Base-by-base conservation (phyloP, 2,113 vertebrate species). In the Apodemus sylvaticus region DNA sequence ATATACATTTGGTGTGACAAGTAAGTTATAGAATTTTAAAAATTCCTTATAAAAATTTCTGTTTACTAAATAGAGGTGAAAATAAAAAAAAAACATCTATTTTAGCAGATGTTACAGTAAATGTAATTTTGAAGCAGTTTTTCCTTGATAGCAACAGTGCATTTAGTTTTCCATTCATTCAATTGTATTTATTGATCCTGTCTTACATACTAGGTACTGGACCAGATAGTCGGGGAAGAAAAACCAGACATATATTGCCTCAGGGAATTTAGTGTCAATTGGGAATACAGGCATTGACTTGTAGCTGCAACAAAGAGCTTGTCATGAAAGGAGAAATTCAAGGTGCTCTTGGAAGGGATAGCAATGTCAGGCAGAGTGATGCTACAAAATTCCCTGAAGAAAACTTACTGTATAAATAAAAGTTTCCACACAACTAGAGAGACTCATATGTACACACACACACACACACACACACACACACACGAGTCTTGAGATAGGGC, bases 81-180 rank as follows among this genome's bases (percentile, higher is more conserved):
- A 73, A 24, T 20, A 24, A 74, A 73, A 73, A 24, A 74, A 73
- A 73, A 76, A 76, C 34, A 76, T 94, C 19, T 70, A n/a, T 34
- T 62, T 58, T 42, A 70, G 11, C 39, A 60, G 16, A 34, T 93
- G 3, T 89, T 95, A 39, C 91, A 42, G 36, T 79, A 70, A 51
- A 81, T 24, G 3, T 71, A 91, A 81, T 81, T 77, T 91, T 53
- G 3, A 12, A 53, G 45, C 19, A 62, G 31, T 42, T 87, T 97
- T 93, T 78, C 20, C n/a, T 66, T 85, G 26, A 64, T 91, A n/a
- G n/a, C 31, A 71, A 31, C 7, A 81, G 1, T 34, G 90, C 3
- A 42, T 36, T 95, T 76, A 58, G 31, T 55, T 96, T 94, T 89
- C 81, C 16, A 66, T 93, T 48, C 78, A 93, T 86, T 90, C 73